Percentiles rank a stretch among this genome's conserved stretches.
Conservation (phyloP, 2,888 invertebrate species). For the Nemurella pictetii region DNA sequence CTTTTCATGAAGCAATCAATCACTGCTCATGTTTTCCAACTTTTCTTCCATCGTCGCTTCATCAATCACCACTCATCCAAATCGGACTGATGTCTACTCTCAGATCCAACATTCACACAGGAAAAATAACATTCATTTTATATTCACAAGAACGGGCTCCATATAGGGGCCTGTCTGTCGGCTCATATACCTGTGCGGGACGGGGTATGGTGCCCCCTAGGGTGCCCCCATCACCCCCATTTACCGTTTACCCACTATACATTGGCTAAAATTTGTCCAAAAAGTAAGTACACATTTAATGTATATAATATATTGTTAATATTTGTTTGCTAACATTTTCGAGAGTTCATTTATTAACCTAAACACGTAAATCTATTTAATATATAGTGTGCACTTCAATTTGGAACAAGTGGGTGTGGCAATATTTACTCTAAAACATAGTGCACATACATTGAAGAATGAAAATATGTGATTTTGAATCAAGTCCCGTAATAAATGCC, state of each 20-base stretch:
- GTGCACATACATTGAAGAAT: background rate
- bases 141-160: background rate
- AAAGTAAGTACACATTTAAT: background rate
- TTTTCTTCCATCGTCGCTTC: background rate
- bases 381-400: background rate
- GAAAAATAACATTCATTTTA: conserved; percentile 7
- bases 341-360: background rate
- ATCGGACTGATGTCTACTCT: background rate
- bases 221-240: too few species aligned
- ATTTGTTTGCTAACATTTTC: background rate
- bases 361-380: background rate
- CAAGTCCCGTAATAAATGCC: background rate
- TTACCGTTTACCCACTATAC: background rate
- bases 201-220: too few species aligned
- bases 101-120: background rate
- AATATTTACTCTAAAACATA: background rate
- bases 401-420: background rate
- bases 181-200: too few species aligned
- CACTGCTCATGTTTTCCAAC: background rate
- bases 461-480: background rate
- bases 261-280: background rate
- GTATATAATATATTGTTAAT: background rate
- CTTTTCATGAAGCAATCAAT: conserved; percentile 2
- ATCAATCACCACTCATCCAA: background rate
- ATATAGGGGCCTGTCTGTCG: background rate